Conservation (phyloP, 2,113 vertebrate species). For the Eurypyga helias region DNA sequence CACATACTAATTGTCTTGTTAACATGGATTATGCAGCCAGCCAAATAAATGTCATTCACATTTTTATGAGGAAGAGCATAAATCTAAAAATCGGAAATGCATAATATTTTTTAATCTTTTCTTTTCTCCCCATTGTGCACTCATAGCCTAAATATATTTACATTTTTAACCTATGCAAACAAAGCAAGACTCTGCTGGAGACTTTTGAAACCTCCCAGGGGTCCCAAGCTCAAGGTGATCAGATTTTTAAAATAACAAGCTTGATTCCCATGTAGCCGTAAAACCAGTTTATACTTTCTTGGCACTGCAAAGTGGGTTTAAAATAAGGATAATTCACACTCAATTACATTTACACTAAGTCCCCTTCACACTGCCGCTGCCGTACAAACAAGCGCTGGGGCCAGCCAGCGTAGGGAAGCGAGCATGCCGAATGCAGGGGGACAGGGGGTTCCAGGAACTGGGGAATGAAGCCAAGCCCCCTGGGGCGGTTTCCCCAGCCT, state of each 20-base stretch:
- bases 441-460: fast-evolving
- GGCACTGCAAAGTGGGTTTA: background rate
- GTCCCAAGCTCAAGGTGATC: constrained; percentile 13
- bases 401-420: fast-evolving
- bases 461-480: background rate
- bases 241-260: background rate
- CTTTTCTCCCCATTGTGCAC: background rate
- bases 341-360: background rate
- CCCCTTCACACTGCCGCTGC: background rate
- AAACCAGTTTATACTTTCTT: background rate
- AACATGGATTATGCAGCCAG: constrained; percentile 74
- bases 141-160: constrained; percentile 52
- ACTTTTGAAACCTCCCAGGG: constrained; percentile 11
- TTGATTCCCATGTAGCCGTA: background rate
- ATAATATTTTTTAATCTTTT: constrained; percentile 15
- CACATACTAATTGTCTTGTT: constrained; percentile 77
- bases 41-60: constrained; percentile 72
- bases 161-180: constrained; percentile 44
- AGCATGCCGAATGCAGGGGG: background rate
- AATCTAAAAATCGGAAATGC: constrained; percentile 58
- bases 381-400: background rate
- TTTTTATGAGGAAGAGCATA: constrained; percentile 56
- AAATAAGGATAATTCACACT: constrained; percentile 3
- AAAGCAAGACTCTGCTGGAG: constrained; percentile 38
- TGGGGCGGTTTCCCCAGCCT: fast-evolving